Evolutionary conservation across 2,113 vertebrate genomes (phyloP).

Genomic region (Sinocyclocheilus grahami): DNA sequence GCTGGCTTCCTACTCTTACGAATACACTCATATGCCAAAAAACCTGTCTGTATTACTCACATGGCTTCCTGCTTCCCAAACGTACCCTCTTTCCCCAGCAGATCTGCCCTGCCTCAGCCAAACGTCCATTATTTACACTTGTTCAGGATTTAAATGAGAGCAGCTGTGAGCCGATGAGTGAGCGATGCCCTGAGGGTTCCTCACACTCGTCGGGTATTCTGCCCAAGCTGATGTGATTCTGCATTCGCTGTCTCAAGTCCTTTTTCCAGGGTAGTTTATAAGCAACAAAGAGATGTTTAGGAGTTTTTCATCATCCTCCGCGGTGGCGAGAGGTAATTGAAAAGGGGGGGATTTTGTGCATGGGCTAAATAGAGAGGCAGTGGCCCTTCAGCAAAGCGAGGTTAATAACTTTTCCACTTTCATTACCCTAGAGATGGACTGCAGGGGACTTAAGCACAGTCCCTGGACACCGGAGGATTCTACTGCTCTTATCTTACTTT

Average conservation of each 20-base stretch:
- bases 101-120: slow-evolving; percentile 9
- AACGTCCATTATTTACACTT: slow-evolving; percentile 41
- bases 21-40: background rate
- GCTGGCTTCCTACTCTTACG: background rate
- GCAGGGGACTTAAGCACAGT: slow-evolving; percentile 71
- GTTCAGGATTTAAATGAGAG: slow-evolving; percentile 27
- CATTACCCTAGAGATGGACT: slow-evolving; percentile 77
- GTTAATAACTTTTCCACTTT: slow-evolving; percentile 80
- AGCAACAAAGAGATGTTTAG: slow-evolving; percentile 57
- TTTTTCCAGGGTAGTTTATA: slow-evolving; percentile 44
- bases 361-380: slow-evolving; percentile 74
- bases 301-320: slow-evolving; percentile 51
- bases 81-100: background rate
- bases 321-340: slow-evolving; percentile 70
- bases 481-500: slow-evolving; percentile 49
- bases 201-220: background rate
- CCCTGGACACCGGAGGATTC: slow-evolving; percentile 59
- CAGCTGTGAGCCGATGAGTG: slow-evolving; percentile 35
- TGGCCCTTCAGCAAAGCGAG: slow-evolving; percentile 70
- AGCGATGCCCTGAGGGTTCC: slow-evolving; percentile 15
- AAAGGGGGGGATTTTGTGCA: slow-evolving; percentile 70
- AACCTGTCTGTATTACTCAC: background rate
- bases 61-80: background rate
- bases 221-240: slow-evolving; percentile 41
- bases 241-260: slow-evolving; percentile 24